Percentiles rank a stretch among this genome's conserved stretches.
Evolutionary conservation across 1,140 invertebrate species (phyloP).

Genomic region (Drosophila sechellia): DNA sequence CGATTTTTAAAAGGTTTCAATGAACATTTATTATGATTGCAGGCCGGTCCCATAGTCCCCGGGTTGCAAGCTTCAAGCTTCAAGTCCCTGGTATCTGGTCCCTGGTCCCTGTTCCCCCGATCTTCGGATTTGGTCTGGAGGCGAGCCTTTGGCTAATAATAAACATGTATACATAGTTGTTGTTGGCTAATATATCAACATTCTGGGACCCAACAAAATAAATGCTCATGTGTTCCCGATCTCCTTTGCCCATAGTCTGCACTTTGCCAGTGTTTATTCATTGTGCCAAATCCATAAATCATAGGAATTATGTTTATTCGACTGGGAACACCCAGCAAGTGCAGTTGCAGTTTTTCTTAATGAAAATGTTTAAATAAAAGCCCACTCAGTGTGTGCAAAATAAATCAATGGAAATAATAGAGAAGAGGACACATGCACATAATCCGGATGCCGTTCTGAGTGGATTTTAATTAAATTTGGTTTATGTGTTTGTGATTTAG

Average conservation of each 20-base stretch:
- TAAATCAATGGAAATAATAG: conserved; percentile 47
- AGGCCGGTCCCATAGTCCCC: conserved; percentile 24
- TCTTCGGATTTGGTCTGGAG: conserved; percentile 15
- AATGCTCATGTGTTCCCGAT: conserved; percentile 43
- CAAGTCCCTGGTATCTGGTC: background rate
- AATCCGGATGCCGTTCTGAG: conserved; percentile 48
- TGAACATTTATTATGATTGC: conserved; percentile 83
- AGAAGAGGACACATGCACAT: conserved; percentile 31
- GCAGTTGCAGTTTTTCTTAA: conserved; percentile 44
- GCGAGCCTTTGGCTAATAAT: conserved; percentile 46
- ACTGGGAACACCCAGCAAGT: conserved; percentile 52
- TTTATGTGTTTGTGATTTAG: conserved; percentile 69
- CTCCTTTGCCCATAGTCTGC: conserved; percentile 49
- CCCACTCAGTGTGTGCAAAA: conserved; percentile 19
- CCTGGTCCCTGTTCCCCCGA: conserved; percentile 9
- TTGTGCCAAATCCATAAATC: conserved; percentile 71
- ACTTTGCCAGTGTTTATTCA: conserved; percentile 46
- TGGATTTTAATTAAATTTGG: conserved; percentile 75
- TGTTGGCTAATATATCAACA: conserved; percentile 68
- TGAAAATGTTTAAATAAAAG: conserved; percentile 51
- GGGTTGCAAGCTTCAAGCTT: background rate
- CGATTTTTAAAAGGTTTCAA: conserved; percentile 83
- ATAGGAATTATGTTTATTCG: conserved; percentile 53
- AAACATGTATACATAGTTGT: conserved; percentile 50
- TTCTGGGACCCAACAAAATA: conserved; percentile 50